Evolutionary conservation across 1,140 invertebrate species (phyloP), one percentile per base, ranked within the genome.

Genomic region (Pogonomyrmex barbatus): DNA sequence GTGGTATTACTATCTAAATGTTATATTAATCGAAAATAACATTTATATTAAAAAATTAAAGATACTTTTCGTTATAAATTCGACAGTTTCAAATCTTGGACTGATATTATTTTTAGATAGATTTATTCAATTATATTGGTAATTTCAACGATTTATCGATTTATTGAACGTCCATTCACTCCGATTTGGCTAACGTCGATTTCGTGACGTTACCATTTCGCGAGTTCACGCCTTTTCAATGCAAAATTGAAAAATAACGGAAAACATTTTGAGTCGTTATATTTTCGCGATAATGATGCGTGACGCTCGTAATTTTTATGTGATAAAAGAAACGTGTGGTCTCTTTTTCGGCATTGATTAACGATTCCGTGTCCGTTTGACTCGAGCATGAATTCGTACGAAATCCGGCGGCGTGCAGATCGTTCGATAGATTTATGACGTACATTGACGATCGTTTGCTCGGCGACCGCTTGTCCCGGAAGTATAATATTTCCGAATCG

Each of bases 401-500:
- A 79, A 86, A 87, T 85, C 68, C 82, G 52, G 12, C n/a, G 82
- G 82, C 63, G 77, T 71, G 86, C 87, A 79, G 85, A 87, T 90
- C 77, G 89, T 77, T 56, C 58, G 50, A 39, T 60, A 86, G 89
- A 90, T 90, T 90, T 90, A 90, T 83, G 86, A 88, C 60, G 82
- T 90, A 88, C 89, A 81, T 90, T 82, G 87, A 50, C 76, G 88
- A 90, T 90, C 89, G 88, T 86, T 90, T 89, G 88, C 68, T 78
- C 76, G 47, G 54, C 88, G 52, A 77, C 85, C 67, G 62, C 45
- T 45, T 56, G 77, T 89, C 63, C 70, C 86, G 86, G 89, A 90
- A 83, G 73, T 86, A 90, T 86, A 90, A 90, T 90, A 90, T 90
- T 90, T 88, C 82, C 82, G 82, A 87, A 88, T 88, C 86, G 89